Evolutionary conservation across 2,797 vertebrate genomes (phyloP).

Genomic region (Leptodon cayanensis): DNA sequence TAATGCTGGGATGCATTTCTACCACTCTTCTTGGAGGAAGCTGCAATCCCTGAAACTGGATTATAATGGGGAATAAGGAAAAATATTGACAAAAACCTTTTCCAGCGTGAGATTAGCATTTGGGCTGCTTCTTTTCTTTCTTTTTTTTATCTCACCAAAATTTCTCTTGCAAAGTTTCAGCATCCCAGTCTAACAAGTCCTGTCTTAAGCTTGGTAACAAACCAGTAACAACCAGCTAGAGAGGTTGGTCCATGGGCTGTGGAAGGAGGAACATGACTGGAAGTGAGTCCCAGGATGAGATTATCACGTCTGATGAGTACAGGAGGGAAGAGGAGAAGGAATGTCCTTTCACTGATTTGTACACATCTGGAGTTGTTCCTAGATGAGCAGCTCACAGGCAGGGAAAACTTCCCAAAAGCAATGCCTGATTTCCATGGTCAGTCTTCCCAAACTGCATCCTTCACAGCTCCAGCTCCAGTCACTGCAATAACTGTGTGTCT

Average conservation of each 20-base stretch:
- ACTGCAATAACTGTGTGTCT: not conserved
- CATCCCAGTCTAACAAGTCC: fast-evolving
- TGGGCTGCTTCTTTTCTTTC: not conserved
- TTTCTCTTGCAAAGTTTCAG: not conserved
- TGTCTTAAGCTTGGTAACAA: not conserved
- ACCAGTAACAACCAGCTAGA: not conserved
- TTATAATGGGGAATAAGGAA: fast-evolving
- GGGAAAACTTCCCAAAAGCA: not conserved
- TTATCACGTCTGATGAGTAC: not conserved
- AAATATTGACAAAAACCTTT: not conserved
- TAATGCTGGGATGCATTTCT: not conserved
- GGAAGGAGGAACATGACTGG: not conserved
- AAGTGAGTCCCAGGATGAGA: not conserved
- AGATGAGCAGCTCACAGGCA: not conserved
- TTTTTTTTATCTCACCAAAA: not conserved
- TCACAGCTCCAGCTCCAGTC: not conserved
- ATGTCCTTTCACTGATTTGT: not conserved
- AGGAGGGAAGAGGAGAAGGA: not conserved
- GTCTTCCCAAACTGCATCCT: not conserved
- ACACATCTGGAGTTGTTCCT: not conserved
- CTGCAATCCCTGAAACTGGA: not conserved
- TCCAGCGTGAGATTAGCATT: not conserved
- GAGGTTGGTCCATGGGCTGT: fast-evolving
- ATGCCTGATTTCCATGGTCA: not conserved
- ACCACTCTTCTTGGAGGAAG: not conserved